Base-by-base conservation (phyloP, 2,888 invertebrate genomes). In the Euphydryas editha region DNA sequence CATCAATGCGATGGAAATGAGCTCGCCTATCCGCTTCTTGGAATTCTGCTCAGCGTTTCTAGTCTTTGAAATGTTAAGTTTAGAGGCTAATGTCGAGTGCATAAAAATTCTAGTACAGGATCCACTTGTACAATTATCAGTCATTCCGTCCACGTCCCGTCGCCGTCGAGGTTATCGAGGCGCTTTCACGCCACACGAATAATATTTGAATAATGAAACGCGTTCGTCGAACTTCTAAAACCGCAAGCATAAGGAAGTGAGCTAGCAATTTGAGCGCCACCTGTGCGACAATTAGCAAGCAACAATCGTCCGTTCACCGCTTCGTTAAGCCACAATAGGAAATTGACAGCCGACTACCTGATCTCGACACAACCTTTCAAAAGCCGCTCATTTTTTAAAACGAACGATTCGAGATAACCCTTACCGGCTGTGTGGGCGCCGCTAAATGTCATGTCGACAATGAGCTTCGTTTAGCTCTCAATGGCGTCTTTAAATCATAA, bases 121-220 rank as follows among this genome's bases (percentile, higher is more conserved):
- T 81, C 80, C 79, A 75, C 73, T 76, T 72, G 79, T 69, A 69
- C 66, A 70, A 83, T 81, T 85, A 86, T 88, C 85, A 85, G 78
- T 78, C 75, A 89, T 85, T 83, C 90, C 54, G 78, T 77, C 68
- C 91, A 88, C 89, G 90, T 89, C 77, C 76, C 77, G 74, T 73
- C 72, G 76, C 72, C 70, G 76, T 73, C 82, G 85, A 84, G 87
- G 87, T 88, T 90, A 90, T 87, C 86, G 85, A 83, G 80, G 82
- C 79, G 84, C 90, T 92, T 91, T 92, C 89, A 87, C 88, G 87
- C 86, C 84, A 78, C 80, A 84, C 82, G 88, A 89, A 89, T 88
- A 86, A 81, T 83, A 91, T 92, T 91, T 87, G 86, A 89, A 89
- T 90, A 90, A 86, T 86, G 81, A 83, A 60, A 79, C 76, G 81